These are phyloP conservation scores for Alca torda DNA, from an alignment of 2,797 vertebrate genomes.

Conservation along the genomic window DNA sequence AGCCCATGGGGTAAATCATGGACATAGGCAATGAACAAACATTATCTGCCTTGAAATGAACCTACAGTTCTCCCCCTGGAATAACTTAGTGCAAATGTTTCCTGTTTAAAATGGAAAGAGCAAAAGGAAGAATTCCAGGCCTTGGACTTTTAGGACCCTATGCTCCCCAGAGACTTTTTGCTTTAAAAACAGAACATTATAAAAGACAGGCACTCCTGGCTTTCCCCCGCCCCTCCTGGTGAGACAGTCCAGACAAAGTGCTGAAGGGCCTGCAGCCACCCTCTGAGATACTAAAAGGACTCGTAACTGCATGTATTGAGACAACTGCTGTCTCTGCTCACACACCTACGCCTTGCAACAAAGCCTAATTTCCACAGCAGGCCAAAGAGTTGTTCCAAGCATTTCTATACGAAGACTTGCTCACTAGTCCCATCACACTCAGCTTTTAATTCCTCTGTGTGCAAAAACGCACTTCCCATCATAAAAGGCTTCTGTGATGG, in stretches of 20 bases:
- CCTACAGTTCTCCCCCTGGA: slow-evolving; percentile 72
- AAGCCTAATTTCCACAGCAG: not conserved
- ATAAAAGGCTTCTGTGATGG: not conserved
- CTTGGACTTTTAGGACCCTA: slow-evolving; percentile 76
- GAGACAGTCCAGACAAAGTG: slow-evolving; percentile 78
- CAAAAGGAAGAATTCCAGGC: slow-evolving; percentile 80
- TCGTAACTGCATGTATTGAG: not conserved
- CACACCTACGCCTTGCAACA: slow-evolving; percentile 17
- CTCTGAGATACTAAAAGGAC: slow-evolving; percentile 17
- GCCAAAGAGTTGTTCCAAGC: not conserved
- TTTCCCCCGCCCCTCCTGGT: not conserved
- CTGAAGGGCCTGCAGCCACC: slow-evolving; percentile 72
- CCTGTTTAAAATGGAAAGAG: slow-evolving; percentile 83
- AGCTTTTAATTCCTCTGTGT: not conserved
- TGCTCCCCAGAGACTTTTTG: slow-evolving; percentile 67
- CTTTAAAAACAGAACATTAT: slow-evolving; percentile 80
- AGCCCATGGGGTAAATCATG: slow-evolving; percentile 78
- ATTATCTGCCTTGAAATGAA: slow-evolving; percentile 82
- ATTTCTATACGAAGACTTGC: not conserved
- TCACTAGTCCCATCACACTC: not conserved
- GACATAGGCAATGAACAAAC: slow-evolving; percentile 77
- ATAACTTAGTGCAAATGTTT: slow-evolving; percentile 81
- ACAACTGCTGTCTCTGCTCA: slow-evolving; percentile 31
- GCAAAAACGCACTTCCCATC: not conserved
- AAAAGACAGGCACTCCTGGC: slow-evolving; percentile 73